Evolutionary conservation across 2,113 vertebrate species (phyloP).

Genomic region (Microcebus murinus): DNA sequence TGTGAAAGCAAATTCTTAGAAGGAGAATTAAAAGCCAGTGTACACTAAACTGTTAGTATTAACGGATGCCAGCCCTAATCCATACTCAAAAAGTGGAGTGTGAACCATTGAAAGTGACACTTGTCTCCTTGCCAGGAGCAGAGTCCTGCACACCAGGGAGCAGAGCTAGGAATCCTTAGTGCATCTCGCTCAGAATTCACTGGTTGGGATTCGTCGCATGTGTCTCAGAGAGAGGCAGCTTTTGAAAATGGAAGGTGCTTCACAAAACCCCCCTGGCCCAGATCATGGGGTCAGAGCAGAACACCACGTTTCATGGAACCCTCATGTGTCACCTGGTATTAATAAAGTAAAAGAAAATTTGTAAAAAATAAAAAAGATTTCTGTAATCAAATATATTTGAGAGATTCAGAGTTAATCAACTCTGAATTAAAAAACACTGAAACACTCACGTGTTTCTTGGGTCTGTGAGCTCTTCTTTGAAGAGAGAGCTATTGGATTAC

Average conservation of each 20-base stretch:
- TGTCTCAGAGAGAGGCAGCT: background rate
- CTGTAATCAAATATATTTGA: slow-evolving; percentile 17
- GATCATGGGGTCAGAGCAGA: background rate
- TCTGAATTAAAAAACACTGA: too few species aligned
- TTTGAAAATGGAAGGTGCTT: background rate
- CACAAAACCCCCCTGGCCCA: background rate
- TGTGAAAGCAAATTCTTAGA: slow-evolving; percentile 62
- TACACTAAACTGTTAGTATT: slow-evolving; percentile 35
- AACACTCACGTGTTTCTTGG: background rate
- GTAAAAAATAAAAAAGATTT: background rate
- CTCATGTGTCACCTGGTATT: background rate
- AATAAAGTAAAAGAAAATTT: slow-evolving; percentile 3
- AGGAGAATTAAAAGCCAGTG: slow-evolving; percentile 65
- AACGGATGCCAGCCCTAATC: slow-evolving; percentile 27
- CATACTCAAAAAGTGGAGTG: background rate
- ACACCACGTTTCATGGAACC: background rate
- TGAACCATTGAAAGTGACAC: background rate
- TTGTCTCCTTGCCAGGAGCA: slow-evolving; percentile 22
- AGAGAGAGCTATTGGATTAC: background rate
- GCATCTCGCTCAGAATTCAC: background rate
- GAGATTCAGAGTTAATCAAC: slow-evolving; percentile 3
- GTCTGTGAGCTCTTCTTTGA: background rate
- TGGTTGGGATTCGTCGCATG: fast-evolving
- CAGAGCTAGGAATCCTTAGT: background rate
- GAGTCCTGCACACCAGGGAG: background rate